Base-by-base conservation (phyloP, 2,797 vertebrate genomes). In the Coendou prehensilis region DNA sequence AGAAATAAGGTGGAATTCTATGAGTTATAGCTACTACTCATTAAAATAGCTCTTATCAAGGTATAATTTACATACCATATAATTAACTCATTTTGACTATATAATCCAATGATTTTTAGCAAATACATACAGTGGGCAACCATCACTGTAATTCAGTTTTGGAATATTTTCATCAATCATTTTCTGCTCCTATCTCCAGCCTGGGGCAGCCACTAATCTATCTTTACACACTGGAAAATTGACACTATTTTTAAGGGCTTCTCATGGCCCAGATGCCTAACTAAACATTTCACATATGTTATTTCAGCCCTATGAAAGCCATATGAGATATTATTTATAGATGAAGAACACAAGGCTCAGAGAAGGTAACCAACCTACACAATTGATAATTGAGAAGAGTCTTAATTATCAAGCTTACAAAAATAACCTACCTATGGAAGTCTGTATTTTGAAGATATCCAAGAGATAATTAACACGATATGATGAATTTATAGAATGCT, bases 1-100 rank as follows among this genome's bases (percentile, higher is more conserved):
- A 75, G 22, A 94, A 79, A 47, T 33, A 82, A 87, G 59, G 14
- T 28, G 86, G 79, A 87, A 80, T 81, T 93, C 37, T 86, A 59
- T 17, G 23, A 75, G 69, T 84, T 92, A 64, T 6, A 90, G 50
- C 20, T 81, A 61, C 4, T 30, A n/a, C 54, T 54, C 56, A 79
- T 45, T 17, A 89, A 89, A 69, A 73, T n/a, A 54, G 28, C 33
- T 88, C 28, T 90, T 78, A 92, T 7, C 57, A 18, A 52, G 14
- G 18, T 64, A 26, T 80, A 76, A 67, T 57, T 93, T 64, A 56
- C 1, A 91, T 82, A 6, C 14, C 33, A 84, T 30, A 87, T 78
- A 96, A 82, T 84, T 82, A 47, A 57, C 41, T 28, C n/a, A 89
- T 67, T 64, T 76, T 63, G 79, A 81, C 71, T 37, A 20, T 26